Evolutionary conservation across 2,797 vertebrate species (phyloP).

Genomic region (Spondyliosoma cantharus): DNA sequence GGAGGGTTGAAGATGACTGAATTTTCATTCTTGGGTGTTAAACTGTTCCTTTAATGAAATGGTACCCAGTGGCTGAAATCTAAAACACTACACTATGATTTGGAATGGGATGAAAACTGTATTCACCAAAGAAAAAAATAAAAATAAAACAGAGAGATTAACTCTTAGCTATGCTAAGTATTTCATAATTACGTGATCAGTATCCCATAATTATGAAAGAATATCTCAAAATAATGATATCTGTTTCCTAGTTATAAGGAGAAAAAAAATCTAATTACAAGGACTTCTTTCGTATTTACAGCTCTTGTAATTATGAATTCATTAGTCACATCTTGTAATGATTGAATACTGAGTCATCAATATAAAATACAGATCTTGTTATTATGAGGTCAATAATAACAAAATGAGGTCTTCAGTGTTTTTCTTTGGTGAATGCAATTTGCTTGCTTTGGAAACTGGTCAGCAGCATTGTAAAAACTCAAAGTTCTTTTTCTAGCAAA

Average conservation of each 20-base stretch:
- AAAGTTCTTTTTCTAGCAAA: background rate
- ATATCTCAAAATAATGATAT: constrained; percentile 1
- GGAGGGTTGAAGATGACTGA: too few relatives aligned
- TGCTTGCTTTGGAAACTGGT: constrained; percentile 8
- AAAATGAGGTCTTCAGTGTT: constrained; percentile 1
- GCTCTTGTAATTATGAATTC: background rate
- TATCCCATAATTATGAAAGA: background rate
- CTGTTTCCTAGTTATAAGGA: background rate
- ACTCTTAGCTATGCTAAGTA: background rate
- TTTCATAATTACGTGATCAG: background rate
- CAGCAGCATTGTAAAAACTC: background rate
- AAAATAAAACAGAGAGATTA: background rate
- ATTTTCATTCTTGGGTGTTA: too few relatives aligned
- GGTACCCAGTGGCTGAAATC: too few relatives aligned
- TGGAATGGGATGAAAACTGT: background rate
- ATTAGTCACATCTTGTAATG: background rate
- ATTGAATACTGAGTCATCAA: background rate
- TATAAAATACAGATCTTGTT: background rate
- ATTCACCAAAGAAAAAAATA: background rate
- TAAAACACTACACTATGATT: background rate
- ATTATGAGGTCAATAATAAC: background rate
- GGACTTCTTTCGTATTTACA: background rate
- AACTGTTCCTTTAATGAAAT: too few relatives aligned
- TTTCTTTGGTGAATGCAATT: background rate
- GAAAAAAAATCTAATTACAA: background rate